Evolutionary conservation across 2,888 invertebrate genomes (phyloP), one percentile per base, ranked within the genome.

Genomic region (Acanthosepion lycidas): DNA sequence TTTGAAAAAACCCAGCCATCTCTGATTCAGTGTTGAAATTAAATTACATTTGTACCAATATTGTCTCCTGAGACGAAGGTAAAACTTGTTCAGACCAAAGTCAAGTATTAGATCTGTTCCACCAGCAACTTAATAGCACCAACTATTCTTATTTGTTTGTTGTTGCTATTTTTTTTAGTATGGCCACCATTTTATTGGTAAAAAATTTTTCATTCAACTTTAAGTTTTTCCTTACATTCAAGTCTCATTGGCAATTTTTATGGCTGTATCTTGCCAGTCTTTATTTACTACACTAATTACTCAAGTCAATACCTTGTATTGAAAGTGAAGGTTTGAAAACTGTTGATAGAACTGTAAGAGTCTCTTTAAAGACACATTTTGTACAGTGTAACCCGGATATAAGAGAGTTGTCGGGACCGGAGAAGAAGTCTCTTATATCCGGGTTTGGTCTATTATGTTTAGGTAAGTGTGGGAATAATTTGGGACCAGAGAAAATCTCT

Each of bases 141-240:
- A 78, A 9, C 78, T 78, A 18, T n/a, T 33, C 33, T 33, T 33
- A 33, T 33, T 33, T 33, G 33, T 33, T 33, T 33, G 33, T 33
- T 33, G 33, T 33, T 33, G 33, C 33, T 33, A 33, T 33, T 33
- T n/a, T n/a, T 18, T n/a, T n/a, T 15, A n/a, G n/a, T 18, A 78
- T 6, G 23, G 23, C 55, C 20, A 23, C 55, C 20, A 6, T 59
- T 78, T 12, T n/a, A 78, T 78, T n/a, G 28, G 9, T n/a, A 78
- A 78, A n/a, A n/a, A n/a, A 59, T 59, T 78, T 78, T 78, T n/a
- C 78, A 78, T 78, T 78, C 78, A 78, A 20, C n/a, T 78, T 78
- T 9, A 2, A n/a, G n/a, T 9, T 78, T n/a, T 78, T 78, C 9
- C 78, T n/a, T 64, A 64, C 64, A 64, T 15, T n/a, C 4, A n/a